Evolutionary conservation across 2,797 vertebrate genomes (phyloP).

Genomic region (Cyclura pinguis): DNA sequence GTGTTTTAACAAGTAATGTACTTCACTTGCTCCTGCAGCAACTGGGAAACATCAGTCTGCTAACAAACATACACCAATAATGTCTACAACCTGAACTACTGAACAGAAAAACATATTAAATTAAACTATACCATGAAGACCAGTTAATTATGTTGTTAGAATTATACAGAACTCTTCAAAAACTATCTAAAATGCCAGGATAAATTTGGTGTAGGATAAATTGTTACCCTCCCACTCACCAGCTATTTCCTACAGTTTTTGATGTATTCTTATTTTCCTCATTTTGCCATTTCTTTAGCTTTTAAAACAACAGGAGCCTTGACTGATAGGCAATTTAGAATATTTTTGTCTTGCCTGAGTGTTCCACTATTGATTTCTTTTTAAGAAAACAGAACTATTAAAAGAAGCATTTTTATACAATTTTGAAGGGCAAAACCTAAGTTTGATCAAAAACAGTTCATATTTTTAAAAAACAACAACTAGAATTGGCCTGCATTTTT

Average conservation of each 20-base stretch:
- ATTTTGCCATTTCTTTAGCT: not conserved
- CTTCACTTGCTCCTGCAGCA: slow-evolving; percentile 39
- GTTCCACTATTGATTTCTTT: slow-evolving; percentile 20
- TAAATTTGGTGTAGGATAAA: not conserved
- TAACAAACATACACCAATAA: not conserved
- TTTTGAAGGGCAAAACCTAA: not conserved
- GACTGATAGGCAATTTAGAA: slow-evolving; percentile 8
- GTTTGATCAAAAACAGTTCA: not conserved
- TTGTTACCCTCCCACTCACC: not conserved
- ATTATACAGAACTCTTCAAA: not conserved
- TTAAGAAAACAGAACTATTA: slow-evolving; percentile 10
- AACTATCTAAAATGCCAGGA: slow-evolving; percentile 11
- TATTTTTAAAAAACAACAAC: not conserved
- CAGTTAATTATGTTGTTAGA: not conserved
- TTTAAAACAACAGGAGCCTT: slow-evolving; percentile 13
- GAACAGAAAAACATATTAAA: not conserved
- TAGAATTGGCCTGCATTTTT: not conserved
- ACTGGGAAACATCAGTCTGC: not conserved
- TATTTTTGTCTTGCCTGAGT: slow-evolving; percentile 3
- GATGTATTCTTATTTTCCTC: not conserved
- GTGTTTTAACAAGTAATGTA: not conserved
- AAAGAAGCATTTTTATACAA: not conserved
- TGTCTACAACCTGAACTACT: slow-evolving; percentile 44
- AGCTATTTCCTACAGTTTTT: slow-evolving; percentile 5
- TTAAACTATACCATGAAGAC: not conserved